Base-by-base conservation (phyloP, 2,888 invertebrate species). In the Mythimna ferrago region DNA sequence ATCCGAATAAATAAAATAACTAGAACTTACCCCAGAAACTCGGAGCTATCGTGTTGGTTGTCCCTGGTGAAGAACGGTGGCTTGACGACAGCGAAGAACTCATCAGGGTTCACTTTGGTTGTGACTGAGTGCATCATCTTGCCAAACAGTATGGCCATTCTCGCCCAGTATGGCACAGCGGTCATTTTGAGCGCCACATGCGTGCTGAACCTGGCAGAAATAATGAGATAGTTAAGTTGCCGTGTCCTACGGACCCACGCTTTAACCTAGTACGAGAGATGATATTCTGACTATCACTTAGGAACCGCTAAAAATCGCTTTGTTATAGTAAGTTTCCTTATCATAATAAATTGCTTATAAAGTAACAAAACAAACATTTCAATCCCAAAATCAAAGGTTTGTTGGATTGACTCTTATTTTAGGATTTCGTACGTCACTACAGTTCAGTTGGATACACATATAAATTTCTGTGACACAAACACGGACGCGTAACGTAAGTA, bases 31-130 rank as follows among this genome's bases (percentile, higher is more conserved):
- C 98, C 98, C 71, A 98, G 94, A 93, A 98, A 98, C 93, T 99
- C 99, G 0, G 98, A 98, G 92, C 98, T 98, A 88, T 99, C 99
- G 88, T 99, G 99, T 87, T 99, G 99, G 80, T 98, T 97, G 21
- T 98, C 98, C 9, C 97, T 96, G 51, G 97, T 96, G 91, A 99
- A 99, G 88, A 98, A 98, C 0, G 98, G 97, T 9, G 99, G 98
- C 82, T 98, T 97, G 2, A 98, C 97, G 1, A 97, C 97, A 62
- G 97, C 95, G 80, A 98, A 96, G 88, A 98, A 97, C 60, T 97
- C 97, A n/a, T 95, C 96, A 0, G 98, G 98, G 19, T 98, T 97
- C 85, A 98, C 90, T 63, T 98, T 97, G 48, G 97, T 96, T 66
- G 97, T 95, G 67, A 97, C 94, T 0, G 98, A 98, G 89, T 97